A percentile compares a stretch with the other conserved stretches of the same genome.
Conservation (phyloP, 2,797 vertebrate genomes). For the Psittacula echo region DNA sequence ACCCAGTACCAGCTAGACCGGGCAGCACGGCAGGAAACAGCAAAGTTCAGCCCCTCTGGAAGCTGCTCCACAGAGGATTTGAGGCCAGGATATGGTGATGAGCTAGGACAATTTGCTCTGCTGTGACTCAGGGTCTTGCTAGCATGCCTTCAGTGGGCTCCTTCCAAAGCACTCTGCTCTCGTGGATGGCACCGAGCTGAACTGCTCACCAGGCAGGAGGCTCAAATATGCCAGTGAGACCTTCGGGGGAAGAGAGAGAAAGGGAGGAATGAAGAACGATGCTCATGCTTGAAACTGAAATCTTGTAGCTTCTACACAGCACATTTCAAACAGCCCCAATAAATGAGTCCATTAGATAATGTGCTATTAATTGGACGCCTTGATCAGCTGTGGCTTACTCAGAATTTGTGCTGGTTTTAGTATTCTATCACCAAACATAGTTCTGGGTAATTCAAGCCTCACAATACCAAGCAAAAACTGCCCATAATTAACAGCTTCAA, state of each 20-base stretch:
- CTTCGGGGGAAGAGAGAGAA: neutral
- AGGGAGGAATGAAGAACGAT: neutral
- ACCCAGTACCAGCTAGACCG: fast-evolving
- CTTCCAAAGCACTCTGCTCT: neutral
- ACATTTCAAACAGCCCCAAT: neutral
- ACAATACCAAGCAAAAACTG: neutral
- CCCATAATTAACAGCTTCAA: neutral
- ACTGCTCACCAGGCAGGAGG: neutral
- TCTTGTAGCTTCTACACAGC: neutral
- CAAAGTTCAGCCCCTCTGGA: neutral
- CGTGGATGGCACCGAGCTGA: neutral
- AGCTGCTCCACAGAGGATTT: neutral
- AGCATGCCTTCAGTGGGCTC: neutral
- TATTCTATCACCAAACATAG: neutral
- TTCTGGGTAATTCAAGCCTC: neutral
- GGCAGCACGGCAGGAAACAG: neutral
- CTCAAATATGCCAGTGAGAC: neutral
- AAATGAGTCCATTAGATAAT: neutral
- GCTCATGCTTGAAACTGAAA: neutral
- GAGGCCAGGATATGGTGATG: fast-evolving
- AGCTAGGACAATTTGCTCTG: neutral
- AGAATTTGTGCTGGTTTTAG: neutral
- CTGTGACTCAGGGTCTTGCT: neutral
- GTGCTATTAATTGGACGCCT: neutral
- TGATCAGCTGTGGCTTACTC: neutral